A percentile compares a stretch with the other conserved stretches of the same genome.
These are phyloP conservation scores for Poeciliopsis prolifica DNA, from an alignment of 2,113 vertebrate species.

Conservation along the genomic window DNA sequence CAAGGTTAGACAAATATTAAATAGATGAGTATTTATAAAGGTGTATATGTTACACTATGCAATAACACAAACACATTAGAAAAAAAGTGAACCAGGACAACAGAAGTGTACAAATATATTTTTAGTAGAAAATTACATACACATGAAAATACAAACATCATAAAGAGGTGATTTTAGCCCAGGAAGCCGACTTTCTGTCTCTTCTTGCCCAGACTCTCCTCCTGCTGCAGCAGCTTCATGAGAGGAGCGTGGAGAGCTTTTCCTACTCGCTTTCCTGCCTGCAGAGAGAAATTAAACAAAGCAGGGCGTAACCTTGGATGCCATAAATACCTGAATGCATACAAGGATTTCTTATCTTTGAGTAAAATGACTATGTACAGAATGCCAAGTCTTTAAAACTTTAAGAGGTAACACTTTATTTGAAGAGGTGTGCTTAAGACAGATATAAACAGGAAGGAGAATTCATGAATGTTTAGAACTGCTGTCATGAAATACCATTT, in stretches of 20 bases:
- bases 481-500: too few relatives aligned
- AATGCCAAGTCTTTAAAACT: not conserved
- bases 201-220: slow-evolving; percentile 86
- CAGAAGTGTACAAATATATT: slow-evolving; percentile 24
- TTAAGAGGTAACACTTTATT: too few relatives aligned
- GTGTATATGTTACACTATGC: too few relatives aligned
- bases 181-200: slow-evolving; percentile 93
- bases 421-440: too few relatives aligned
- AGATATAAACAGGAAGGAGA: too few relatives aligned
- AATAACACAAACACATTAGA: too few relatives aligned
- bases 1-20: too few relatives aligned
- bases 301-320: not conserved
- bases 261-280: slow-evolving; percentile 90
- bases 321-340: not conserved
- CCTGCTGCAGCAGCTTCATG: slow-evolving; percentile 86
- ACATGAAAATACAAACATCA: slow-evolving; percentile 25
- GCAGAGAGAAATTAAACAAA: slow-evolving; percentile 44
- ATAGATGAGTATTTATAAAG: too few relatives aligned
- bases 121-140: slow-evolving; percentile 66
- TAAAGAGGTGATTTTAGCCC: slow-evolving; percentile 71
- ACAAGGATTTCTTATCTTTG: not conserved
- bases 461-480: too few relatives aligned
- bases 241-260: slow-evolving; percentile 87
- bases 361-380: not conserved
- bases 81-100: slow-evolving; percentile 7